phyloP scores from a whole-genome alignment of 2,113 vertebrate genomes.

The Alces alces region DNA sequence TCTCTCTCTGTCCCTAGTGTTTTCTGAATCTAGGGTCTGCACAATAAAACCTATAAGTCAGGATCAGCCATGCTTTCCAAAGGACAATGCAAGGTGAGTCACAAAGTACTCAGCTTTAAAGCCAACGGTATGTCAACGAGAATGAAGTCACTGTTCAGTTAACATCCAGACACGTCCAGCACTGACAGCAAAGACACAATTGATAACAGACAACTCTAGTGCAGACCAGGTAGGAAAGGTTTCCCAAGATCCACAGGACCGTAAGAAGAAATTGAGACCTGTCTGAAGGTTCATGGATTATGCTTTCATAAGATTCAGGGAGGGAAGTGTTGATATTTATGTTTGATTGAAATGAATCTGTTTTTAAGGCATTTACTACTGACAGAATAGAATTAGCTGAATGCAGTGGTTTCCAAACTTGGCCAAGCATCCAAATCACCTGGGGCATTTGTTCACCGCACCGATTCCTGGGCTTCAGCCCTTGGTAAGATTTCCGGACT shows the following conservation, averaged over 20 bases:
- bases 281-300: neutral
- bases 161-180: neutral
- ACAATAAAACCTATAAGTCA: neutral
- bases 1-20: neutral
- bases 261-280: neutral
- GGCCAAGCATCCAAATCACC: neutral
- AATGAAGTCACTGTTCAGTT: neutral
- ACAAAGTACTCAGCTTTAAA: neutral
- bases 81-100: accelerated
- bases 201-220: neutral
- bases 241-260: neutral
- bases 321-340: neutral
- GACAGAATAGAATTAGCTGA: constrained; percentile 34
- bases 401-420: neutral
- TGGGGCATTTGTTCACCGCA: neutral
- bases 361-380: constrained; percentile 24
- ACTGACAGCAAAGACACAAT: neutral
- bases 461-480: neutral
- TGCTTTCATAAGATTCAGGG: neutral
- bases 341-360: neutral
- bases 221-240: neutral
- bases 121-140: neutral
- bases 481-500: neutral
- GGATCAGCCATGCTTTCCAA: neutral
- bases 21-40: neutral